phyloP scores from a whole-genome alignment of 2,113 vertebrate species.

The Neotoma lepida region DNA sequence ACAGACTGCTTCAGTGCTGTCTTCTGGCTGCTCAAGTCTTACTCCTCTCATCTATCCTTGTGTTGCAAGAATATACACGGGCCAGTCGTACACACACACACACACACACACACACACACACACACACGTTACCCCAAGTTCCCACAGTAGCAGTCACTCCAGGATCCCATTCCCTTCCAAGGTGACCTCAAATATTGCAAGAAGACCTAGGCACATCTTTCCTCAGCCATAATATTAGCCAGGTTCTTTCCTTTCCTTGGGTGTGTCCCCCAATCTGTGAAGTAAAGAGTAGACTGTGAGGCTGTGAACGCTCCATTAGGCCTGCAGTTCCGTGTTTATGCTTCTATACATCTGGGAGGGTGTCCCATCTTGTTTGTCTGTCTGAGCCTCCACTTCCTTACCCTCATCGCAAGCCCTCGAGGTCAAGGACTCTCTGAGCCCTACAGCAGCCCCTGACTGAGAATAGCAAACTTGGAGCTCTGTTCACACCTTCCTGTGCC shows the following conservation, averaged over 20 bases:
- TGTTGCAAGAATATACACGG: background rate
- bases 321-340: background rate
- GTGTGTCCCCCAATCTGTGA: background rate
- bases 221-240: background rate
- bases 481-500: background rate
- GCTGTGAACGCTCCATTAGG: background rate
- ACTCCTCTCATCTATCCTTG: background rate
- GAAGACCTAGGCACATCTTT: background rate
- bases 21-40: background rate
- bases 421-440: background rate
- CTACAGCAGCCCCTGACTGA: background rate
- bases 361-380: background rate
- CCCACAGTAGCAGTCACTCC: background rate
- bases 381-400: constrained; percentile 34
- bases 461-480: background rate
- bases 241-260: background rate
- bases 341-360: background rate
- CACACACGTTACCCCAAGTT: background rate
- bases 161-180: background rate
- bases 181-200: background rate
- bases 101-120: background rate
- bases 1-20: background rate
- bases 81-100: background rate
- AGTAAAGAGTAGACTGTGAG: background rate
- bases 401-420: background rate